Conservation (phyloP, 1,140 invertebrate species). For the Watersipora subatra region DNA sequence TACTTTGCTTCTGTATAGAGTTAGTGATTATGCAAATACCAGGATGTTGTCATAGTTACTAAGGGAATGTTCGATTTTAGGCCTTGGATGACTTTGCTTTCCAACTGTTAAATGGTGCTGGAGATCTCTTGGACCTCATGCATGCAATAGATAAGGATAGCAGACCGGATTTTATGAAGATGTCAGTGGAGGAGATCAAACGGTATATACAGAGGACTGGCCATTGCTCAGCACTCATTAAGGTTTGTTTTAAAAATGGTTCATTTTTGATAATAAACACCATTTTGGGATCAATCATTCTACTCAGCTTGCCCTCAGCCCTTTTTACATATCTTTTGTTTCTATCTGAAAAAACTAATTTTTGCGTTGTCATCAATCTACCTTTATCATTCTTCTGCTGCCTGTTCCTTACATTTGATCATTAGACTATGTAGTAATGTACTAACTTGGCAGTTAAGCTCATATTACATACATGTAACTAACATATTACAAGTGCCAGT, state of each 20-base stretch:
- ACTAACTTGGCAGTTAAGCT: too few relatives aligned
- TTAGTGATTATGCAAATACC: not conserved
- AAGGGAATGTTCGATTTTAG: too few relatives aligned
- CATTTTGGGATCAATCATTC: too few relatives aligned
- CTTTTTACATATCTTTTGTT: too few relatives aligned
- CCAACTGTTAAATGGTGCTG: slow-evolving; percentile 28
- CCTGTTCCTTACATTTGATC: too few relatives aligned
- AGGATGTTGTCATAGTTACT: not conserved
- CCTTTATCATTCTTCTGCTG: too few relatives aligned
- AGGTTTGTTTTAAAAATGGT: slow-evolving; percentile 16
- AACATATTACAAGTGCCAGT: too few relatives aligned
- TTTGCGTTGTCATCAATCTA: too few relatives aligned
- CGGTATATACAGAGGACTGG: slow-evolving; percentile 16
- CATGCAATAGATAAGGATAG: slow-evolving; percentile 15
- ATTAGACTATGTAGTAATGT: too few relatives aligned
- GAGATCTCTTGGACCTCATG: slow-evolving; percentile 26
- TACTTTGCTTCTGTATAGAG: not conserved
- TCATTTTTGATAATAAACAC: not conserved
- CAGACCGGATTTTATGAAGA: slow-evolving; percentile 19
- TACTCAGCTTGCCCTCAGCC: too few relatives aligned
- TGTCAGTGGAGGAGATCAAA: slow-evolving; percentile 17
- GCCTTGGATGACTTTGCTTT: slow-evolving; percentile 23
- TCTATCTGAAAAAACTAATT: too few relatives aligned
- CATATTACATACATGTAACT: too few relatives aligned
- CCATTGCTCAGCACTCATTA: slow-evolving; percentile 27